phyloP scores from a whole-genome alignment of 1,140 invertebrate genomes.

The Harpegnathos saltator region DNA sequence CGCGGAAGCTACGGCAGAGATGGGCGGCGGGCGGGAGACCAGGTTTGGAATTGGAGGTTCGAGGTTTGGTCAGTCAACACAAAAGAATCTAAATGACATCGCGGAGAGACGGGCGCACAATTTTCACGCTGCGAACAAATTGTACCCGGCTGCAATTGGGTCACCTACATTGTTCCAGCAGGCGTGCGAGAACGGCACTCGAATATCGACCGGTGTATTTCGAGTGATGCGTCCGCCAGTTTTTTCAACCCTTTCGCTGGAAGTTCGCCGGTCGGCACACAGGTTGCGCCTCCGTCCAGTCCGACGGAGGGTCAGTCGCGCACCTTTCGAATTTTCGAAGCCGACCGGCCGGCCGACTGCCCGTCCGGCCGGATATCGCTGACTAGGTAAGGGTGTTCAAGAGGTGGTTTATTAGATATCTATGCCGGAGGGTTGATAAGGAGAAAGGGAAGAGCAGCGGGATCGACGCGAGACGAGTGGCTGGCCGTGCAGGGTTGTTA shows the following conservation, averaged over 20 bases:
- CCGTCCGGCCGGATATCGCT: constrained; percentile 73
- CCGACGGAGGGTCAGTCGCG: constrained; percentile 74
- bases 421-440: constrained; percentile 79
- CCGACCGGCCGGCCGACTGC: constrained; percentile 6
- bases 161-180: constrained; percentile 60
- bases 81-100: not conserved
- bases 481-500: constrained; percentile 84
- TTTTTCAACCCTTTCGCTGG: constrained; percentile 81
- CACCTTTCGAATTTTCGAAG: constrained; percentile 64
- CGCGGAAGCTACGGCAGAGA: no score
- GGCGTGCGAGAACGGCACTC: constrained; percentile 49
- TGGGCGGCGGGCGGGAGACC: no score
- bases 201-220: constrained; percentile 73
- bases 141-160: constrained; percentile 61
- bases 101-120: not conserved
- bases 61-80: not conserved
- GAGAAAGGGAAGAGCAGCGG: constrained; percentile 50
- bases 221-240: constrained; percentile 50
- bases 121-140: constrained; percentile 38
- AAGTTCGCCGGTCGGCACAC: constrained; percentile 77
- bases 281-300: constrained; percentile 84
- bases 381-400: constrained; percentile 79
- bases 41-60: no score
- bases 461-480: constrained; percentile 63
- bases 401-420: constrained; percentile 85